Evolutionary conservation across 2,797 vertebrate species (phyloP), one percentile per base, ranked within the genome.

Genomic region (Carduelis carduelis): DNA sequence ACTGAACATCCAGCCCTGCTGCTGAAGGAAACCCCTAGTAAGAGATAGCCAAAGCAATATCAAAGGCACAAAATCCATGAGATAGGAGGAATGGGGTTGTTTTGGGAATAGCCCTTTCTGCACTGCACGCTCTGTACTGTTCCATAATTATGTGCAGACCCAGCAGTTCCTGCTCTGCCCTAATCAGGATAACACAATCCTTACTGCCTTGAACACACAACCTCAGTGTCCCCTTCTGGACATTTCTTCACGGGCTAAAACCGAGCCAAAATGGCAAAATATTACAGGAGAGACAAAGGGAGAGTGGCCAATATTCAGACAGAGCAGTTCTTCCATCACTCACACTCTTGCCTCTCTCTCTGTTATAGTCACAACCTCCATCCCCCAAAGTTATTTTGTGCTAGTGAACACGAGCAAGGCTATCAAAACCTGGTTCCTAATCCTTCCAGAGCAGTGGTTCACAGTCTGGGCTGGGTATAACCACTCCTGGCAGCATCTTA

Each of bases 41-140:
- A 89, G 72, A 87, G 83, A 95, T 91, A 96, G 94, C 80, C 96
- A 96, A 95, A 97, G 96, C 96, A 96, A 95, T 77, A 93, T 88
- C 94, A 96, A 95, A 96, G 91, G 85, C 89, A 94, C 30, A 2
- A 91, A 91, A 94, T 91, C 82, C 87, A 82, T 2, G 64, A 90
- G 77, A 93, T 92, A 28, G 1, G 84, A 91, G 85, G 59, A 83
- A 93, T 76, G 63, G 1, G 39, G 65, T 76, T 96, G 95, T 93
- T 96, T 96, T 59, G 92, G 92, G 91, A 94, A 94, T 26, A 76
- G 76, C 15, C 34, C 72, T 89, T 88, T 93, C 89, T 94, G 63
- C 52, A 49, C 55, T 83, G 79, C 94, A 92, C 0, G 28, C 84
- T 94, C 85, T 64, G 50, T 74, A 27, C 39, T 61, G 60, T 44